Evolutionary conservation across 2,113 vertebrate species (phyloP).

Genomic region (Vanacampus margaritifer): DNA sequence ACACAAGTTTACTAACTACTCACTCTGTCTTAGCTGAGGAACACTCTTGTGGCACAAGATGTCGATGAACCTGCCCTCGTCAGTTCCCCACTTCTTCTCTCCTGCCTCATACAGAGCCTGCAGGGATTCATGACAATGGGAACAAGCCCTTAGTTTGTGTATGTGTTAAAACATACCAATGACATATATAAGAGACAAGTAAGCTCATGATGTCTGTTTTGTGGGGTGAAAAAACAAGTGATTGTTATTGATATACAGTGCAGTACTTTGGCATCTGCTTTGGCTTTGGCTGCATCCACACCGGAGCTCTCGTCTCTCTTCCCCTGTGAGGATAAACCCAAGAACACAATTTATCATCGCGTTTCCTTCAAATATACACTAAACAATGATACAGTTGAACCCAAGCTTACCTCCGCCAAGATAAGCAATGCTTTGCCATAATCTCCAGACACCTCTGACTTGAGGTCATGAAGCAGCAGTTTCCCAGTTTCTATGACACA

Average conservation of each 20-base stretch:
- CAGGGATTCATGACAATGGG: not conserved
- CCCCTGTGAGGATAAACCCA: constrained; percentile 51
- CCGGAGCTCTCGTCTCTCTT: constrained; percentile 75
- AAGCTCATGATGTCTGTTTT: not conserved
- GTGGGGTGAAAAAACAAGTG: not conserved
- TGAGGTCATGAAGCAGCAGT: constrained; percentile 71
- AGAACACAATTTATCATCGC: not conserved
- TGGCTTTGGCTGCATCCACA: constrained; percentile 73
- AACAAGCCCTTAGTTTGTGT: not conserved
- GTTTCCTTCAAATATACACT: not conserved
- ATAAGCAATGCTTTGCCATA: constrained; percentile 78
- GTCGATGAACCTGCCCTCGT: constrained; percentile 79
- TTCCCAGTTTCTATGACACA: constrained; percentile 71
- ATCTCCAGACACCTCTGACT: constrained; percentile 81
- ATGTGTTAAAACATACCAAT: too few relatives aligned
- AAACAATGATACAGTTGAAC: constrained; percentile 2
- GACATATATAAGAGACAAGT: not conserved
- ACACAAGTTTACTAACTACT: not conserved
- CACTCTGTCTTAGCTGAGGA: constrained; percentile 78
- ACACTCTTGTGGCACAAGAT: constrained; percentile 79
- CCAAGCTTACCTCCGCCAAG: constrained; percentile 76
- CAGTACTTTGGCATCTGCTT: constrained; percentile 77
- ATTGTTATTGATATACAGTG: not conserved
- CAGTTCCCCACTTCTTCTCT: constrained; percentile 82
- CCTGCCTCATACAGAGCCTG: constrained; percentile 80